Evolutionary conservation across 2,888 invertebrate genomes (phyloP).

Genomic region (Dendrolimus pini): DNA sequence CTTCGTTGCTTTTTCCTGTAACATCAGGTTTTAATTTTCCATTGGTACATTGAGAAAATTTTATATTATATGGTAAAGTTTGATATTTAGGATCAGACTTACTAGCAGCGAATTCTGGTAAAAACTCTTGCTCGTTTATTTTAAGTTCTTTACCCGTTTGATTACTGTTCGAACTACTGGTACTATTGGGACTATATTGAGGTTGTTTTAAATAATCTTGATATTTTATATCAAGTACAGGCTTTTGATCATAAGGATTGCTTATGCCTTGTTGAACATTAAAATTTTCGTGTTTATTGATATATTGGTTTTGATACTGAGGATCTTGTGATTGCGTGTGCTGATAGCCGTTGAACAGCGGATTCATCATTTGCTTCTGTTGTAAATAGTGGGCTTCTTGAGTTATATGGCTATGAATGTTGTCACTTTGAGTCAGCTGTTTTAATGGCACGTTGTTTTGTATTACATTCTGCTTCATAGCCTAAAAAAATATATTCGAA

Average conservation of each 20-base stretch:
- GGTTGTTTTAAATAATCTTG: constrained; percentile 68
- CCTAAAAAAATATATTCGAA: constrained; percentile 29
- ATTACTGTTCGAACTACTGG: constrained; percentile 67
- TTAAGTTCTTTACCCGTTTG: constrained; percentile 67
- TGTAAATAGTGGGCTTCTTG: constrained; percentile 73
- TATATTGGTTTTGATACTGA: constrained; percentile 59
- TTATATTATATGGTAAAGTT: constrained; percentile 92
- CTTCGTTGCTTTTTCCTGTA: constrained; percentile 55
- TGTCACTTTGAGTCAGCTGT: constrained; percentile 67
- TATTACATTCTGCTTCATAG: constrained; percentile 66
- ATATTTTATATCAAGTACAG: constrained; percentile 63
- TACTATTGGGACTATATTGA: constrained; percentile 77
- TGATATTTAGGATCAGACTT: constrained; percentile 95
- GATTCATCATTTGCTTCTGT: constrained; percentile 72
- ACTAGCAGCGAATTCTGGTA: constrained; percentile 84
- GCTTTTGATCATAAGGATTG: constrained; percentile 66
- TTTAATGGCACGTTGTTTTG: constrained; percentile 75
- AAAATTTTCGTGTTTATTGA: constrained; percentile 57
- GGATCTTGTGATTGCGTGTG: constrained; percentile 54
- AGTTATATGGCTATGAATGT: constrained; percentile 62
- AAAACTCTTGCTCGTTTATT: constrained; percentile 73
- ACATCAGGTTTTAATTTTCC: constrained; percentile 57
- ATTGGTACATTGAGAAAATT: constrained; percentile 81
- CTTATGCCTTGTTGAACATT: constrained; percentile 66
- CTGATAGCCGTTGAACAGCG: constrained; percentile 61